These are phyloP conservation scores for Patiria pectinifera DNA, from an alignment of 53 echinoderm and acorn worm species.

Conservation along the genomic window DNA sequence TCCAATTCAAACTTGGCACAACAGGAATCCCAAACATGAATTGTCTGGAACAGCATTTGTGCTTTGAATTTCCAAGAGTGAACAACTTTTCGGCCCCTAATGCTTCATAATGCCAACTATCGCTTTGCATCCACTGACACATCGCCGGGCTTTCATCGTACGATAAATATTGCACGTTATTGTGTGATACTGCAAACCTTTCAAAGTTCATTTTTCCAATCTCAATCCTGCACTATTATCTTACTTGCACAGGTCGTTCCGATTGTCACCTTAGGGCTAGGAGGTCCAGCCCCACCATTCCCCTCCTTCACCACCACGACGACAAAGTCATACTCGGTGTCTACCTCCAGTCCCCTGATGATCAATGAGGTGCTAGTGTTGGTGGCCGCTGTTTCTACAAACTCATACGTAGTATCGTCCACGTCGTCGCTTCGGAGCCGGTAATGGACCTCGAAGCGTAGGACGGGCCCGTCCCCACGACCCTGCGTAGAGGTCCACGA, in stretches of 20 bases:
- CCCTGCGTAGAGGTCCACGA: constrained; percentile 16
- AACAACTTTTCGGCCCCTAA: no score
- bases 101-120: no score
- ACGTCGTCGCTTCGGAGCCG: neutral
- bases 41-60: no score
- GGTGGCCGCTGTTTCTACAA: neutral
- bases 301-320: constrained; percentile 52
- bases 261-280: constrained; percentile 25
- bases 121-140: no score
- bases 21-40: no score
- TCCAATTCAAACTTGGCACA: no score
- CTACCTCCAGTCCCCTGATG: constrained; percentile 33
- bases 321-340: constrained; percentile 68
- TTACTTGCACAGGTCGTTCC: constrained; percentile 57
- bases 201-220: no score
- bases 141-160: no score
- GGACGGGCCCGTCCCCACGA: constrained; percentile 44
- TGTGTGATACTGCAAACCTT: no score
- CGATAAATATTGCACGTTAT: no score
- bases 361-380: neutral
- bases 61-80: no score
- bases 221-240: neutral
- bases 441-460: constrained; percentile 50
- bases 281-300: constrained; percentile 48
- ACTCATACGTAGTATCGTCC: neutral